phyloP scores from a whole-genome alignment of 2,113 vertebrate genomes.

The Xenopus borealis region DNA sequence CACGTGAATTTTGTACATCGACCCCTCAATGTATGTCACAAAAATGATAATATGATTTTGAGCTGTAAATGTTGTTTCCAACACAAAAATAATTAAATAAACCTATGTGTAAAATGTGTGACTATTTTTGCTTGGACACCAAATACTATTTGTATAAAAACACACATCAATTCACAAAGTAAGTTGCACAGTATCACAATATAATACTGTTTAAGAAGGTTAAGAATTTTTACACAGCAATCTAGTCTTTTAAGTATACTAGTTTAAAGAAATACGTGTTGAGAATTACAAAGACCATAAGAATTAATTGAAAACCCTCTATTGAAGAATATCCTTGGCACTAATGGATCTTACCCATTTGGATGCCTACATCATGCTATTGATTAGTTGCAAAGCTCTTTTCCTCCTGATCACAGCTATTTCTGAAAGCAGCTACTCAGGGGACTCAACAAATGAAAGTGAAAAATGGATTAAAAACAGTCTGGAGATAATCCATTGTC shows the following conservation, averaged over 20 bases:
- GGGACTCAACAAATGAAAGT: conserved; percentile 20
- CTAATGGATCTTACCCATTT: conserved; percentile 1
- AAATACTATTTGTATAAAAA: no score
- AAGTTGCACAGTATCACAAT: no score
- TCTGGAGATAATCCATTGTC: conserved; percentile 37
- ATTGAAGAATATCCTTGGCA: background rate
- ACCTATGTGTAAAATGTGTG: no score
- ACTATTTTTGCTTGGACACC: no score
- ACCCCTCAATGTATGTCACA: no score
- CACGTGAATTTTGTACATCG: no score
- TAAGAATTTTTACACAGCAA: no score
- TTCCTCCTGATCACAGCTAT: conserved; percentile 24
- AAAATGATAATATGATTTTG: no score
- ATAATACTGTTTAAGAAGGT: no score
- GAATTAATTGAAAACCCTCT: background rate
- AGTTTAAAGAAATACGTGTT: background rate
- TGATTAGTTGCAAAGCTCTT: conserved; percentile 12
- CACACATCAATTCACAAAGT: no score
- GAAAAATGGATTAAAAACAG: conserved; percentile 21
- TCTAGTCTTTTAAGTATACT: background rate
- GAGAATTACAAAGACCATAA: background rate
- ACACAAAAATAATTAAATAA: no score
- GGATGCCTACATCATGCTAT: conserved; percentile 20
- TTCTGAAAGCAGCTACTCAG: conserved; percentile 20
- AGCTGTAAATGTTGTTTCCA: no score